Percentiles rank a stretch among this genome's conserved stretches.
phyloP scores from a whole-genome alignment of 2,113 vertebrate genomes.

The Xiphophorus maculatus region DNA sequence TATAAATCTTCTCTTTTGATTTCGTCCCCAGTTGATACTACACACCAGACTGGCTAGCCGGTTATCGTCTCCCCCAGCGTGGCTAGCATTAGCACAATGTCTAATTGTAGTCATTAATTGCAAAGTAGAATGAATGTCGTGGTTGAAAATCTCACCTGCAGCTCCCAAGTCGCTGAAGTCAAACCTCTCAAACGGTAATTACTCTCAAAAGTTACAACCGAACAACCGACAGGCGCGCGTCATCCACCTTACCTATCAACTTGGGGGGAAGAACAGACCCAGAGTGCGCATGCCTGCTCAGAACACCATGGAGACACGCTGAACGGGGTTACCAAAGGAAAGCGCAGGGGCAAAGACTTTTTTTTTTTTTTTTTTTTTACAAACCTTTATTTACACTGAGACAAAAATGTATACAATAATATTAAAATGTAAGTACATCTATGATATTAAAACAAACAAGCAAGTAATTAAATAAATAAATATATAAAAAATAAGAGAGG shows the following conservation, averaged over 20 bases:
- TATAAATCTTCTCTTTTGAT: not conserved
- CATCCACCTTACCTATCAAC: slow-evolving; percentile 63
- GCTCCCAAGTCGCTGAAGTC: slow-evolving; percentile 68
- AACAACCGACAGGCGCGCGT: slow-evolving; percentile 44
- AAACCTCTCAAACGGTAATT: slow-evolving; percentile 2
- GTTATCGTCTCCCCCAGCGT: slow-evolving; percentile 16
- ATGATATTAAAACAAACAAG: too few species aligned
- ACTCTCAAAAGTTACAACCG: slow-evolving; percentile 50
- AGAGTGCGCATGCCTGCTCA: slow-evolving; percentile 66
- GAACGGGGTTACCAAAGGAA: not conserved
- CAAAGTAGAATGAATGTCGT: fast-evolving
- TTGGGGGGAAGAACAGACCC: slow-evolving; percentile 33
- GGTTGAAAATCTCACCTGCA: slow-evolving; percentile 65
- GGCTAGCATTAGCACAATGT: not conserved
- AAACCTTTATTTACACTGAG: not conserved
- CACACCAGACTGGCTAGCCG: slow-evolving; percentile 32
- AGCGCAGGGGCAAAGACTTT: not conserved
- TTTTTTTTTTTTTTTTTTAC: not conserved
- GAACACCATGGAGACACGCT: not conserved
- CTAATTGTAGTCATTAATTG: not conserved
- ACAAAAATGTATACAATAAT: not conserved
- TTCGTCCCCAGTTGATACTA: slow-evolving; percentile 43
- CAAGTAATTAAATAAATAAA: too few species aligned
- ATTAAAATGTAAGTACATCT: too few species aligned
- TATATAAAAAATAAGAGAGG: not conserved